phyloP scores from a whole-genome alignment of 2,797 vertebrate genomes.

The Galago senegalensis region DNA sequence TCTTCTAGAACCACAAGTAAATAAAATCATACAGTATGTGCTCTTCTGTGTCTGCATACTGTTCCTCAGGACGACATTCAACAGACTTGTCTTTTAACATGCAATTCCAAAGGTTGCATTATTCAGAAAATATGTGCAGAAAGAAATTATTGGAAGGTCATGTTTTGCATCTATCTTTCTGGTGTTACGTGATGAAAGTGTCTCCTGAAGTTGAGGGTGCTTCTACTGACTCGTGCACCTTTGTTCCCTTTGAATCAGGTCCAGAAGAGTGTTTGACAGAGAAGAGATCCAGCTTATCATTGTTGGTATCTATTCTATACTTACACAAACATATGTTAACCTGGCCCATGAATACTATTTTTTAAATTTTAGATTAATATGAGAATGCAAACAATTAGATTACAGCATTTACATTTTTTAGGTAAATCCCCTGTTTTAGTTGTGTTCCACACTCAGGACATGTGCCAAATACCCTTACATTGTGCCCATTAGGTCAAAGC shows the following conservation, averaged over 20 bases:
- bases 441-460: too few relatives aligned
- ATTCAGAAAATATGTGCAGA: background rate
- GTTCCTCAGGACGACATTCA: background rate
- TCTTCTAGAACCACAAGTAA: background rate
- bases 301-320: background rate
- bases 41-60: background rate
- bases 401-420: too few relatives aligned
- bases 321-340: constrained; percentile 7
- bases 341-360: background rate
- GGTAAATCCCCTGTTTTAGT: too few relatives aligned
- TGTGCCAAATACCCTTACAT: too few relatives aligned
- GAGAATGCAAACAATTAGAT: too few relatives aligned
- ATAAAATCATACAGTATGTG: background rate
- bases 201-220: background rate
- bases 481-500: too few relatives aligned
- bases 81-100: constrained; percentile 15
- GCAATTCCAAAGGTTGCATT: background rate
- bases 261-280: background rate
- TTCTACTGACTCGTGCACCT: background rate
- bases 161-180: background rate
- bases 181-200: background rate
- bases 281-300: background rate
- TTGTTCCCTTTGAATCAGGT: background rate
- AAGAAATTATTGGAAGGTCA: background rate
- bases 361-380: too few relatives aligned